Percentiles rank a stretch among this genome's conserved stretches.
Evolutionary conservation across 2,797 vertebrate species (phyloP).

Genomic region (Smutsia gigantea): DNA sequence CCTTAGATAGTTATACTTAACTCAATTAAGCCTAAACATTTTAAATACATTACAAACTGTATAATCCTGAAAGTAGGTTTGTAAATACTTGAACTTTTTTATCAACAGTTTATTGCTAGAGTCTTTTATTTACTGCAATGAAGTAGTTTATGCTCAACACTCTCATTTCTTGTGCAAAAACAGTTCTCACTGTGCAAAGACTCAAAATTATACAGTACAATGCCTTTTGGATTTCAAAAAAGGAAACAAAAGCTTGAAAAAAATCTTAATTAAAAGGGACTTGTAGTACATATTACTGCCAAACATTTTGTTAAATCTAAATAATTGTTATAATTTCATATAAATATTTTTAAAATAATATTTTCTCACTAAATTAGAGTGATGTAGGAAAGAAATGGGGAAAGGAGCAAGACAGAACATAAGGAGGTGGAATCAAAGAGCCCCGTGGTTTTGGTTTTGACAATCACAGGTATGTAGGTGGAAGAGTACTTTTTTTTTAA

Average conservation of each 20-base stretch:
- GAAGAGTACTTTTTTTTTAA: not conserved
- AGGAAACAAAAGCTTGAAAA: constrained; percentile 32
- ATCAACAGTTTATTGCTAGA: not conserved
- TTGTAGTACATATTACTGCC: not conserved
- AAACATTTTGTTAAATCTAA: not conserved
- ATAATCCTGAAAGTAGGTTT: not conserved
- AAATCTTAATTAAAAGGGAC: not conserved
- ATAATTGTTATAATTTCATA: not conserved
- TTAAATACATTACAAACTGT: not conserved
- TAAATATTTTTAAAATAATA: not conserved
- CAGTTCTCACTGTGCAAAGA: not conserved
- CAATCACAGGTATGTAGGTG: not conserved
- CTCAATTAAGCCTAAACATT: constrained; percentile 30
- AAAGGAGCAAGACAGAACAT: not conserved
- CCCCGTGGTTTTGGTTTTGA: not conserved
- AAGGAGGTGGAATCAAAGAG: not conserved
- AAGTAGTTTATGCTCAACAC: not conserved
- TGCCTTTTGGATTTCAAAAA: not conserved
- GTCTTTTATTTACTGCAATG: not conserved
- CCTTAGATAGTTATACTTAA: constrained; percentile 42
- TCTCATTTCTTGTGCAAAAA: constrained; percentile 38
- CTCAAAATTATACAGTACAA: not conserved
- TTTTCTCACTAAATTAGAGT: not conserved
- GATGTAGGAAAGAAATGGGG: not conserved
- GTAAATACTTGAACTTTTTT: constrained; percentile 7